Evolutionary conservation across 2,888 invertebrate genomes (phyloP).

Genomic region (Philereme vetulata): DNA sequence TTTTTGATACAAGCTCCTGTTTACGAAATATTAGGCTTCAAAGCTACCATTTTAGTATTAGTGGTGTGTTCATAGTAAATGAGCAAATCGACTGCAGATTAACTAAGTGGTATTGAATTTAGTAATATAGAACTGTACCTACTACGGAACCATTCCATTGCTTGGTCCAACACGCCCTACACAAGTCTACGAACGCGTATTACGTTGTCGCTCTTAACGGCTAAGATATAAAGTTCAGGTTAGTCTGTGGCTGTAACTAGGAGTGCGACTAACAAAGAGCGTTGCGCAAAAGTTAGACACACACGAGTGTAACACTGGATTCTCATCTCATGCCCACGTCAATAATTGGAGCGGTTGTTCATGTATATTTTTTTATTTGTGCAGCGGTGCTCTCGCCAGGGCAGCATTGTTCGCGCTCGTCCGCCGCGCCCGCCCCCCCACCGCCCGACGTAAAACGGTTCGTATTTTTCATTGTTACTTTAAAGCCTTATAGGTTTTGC

Average conservation of each 20-base stretch:
- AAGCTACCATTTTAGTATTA: too few species aligned
- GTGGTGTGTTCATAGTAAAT: too few species aligned
- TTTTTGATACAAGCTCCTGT: too few species aligned
- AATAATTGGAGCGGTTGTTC: slow-evolving; percentile 81
- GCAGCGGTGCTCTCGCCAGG: slow-evolving; percentile 73
- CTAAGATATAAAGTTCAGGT: slow-evolving; percentile 15
- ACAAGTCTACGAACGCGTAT: not conserved
- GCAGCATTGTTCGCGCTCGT: slow-evolving; percentile 72
- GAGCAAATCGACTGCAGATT: too few species aligned
- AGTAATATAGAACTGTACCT: too few species aligned
- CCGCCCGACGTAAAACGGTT: slow-evolving; percentile 77
- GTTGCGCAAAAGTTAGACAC: slow-evolving; percentile 46
- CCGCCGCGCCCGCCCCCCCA: slow-evolving; percentile 51
- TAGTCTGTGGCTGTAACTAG: slow-evolving; percentile 6
- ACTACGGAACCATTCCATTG: too few species aligned
- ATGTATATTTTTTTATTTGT: slow-evolving; percentile 73
- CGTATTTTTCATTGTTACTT: slow-evolving; percentile 84
- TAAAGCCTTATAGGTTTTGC: slow-evolving; percentile 82
- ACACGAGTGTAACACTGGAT: slow-evolving; percentile 53
- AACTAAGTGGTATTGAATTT: too few species aligned
- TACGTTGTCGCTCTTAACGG: slow-evolving; percentile 2
- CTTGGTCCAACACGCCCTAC: too few species aligned
- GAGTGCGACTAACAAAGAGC: slow-evolving; percentile 40
- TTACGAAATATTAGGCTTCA: too few species aligned
- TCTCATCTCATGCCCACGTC: slow-evolving; percentile 75